Evolutionary conservation across 2,797 vertebrate species (phyloP), one percentile per base, ranked within the genome.

Genomic region (Synanceia verrucosa): DNA sequence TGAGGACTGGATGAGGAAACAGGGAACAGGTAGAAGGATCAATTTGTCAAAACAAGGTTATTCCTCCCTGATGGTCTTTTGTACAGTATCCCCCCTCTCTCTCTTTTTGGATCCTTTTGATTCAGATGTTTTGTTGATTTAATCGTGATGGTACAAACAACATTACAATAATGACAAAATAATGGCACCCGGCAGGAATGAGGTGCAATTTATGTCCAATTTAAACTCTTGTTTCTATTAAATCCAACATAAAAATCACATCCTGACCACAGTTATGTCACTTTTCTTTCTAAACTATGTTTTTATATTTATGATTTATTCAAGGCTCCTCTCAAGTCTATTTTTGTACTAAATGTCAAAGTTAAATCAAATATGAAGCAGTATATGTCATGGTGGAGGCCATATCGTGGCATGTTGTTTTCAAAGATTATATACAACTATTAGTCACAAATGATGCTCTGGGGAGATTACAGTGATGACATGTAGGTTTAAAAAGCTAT

Each of bases 21-120:
- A 76, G 58, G 57, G 83, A 84, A 79, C 86, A 92, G 89, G 91
- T 91, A 90, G 91, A 85, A 75, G 76, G 90, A 83, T 89, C 90
- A 89, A 83, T 90, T 89, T 89, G 85, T 92, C 83, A 89, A 84
- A 61, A 73, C 82, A 91, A 89, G 86, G 86, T 90, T 86, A 85
- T 61, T 75, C 13, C 71, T 62, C 10, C 34, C 37, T n/a, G 39
- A 65, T 19, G 50, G 69, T 68, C 19, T 64, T 71, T 76, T 51
- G 50, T 63, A 19, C 55, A 43, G 16, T 60, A 18, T 56, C 64
- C 67, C 58, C 8, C 61, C 21, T 60, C 51, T 65, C 46, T 44
- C 55, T 74, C 36, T 29, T 41, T 65, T 23, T 53, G 23, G 28
- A 47, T 21, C 47, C 6, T 31, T 56, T 39, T 60, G 2, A 65